A percentile compares a stretch with the other conserved stretches of the same genome.
phyloP scores from a whole-genome alignment of 2,797 vertebrate species.

The Tokudaia muenninki region DNA sequence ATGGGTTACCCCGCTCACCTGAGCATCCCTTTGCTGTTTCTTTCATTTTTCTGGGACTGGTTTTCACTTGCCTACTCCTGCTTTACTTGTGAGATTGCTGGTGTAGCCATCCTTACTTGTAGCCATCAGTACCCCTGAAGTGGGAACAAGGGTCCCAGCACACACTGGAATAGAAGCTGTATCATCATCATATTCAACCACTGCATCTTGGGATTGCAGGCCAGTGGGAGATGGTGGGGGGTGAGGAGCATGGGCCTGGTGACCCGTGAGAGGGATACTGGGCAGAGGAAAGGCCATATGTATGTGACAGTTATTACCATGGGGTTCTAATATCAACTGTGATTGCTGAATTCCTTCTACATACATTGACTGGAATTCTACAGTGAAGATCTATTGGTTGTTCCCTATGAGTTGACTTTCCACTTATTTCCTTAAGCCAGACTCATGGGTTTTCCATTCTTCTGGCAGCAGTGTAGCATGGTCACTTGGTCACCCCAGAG shows the following conservation, averaged over 20 bases:
- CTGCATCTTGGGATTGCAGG: neutral
- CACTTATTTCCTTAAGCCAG: neutral
- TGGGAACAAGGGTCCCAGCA: too few species aligned
- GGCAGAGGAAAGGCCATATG: neutral
- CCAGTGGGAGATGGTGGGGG: neutral
- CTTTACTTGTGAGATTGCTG: neutral
- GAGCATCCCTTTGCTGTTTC: too few species aligned
- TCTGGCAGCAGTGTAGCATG: neutral
- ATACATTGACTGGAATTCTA: neutral
- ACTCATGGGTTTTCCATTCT: neutral
- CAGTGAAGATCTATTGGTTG: neutral
- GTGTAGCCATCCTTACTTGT: neutral
- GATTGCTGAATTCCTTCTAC: neutral
- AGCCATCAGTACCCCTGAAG: neutral
- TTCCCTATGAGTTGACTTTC: neutral
- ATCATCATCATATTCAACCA: neutral
- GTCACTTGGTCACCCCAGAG: neutral
- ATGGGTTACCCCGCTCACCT: neutral
- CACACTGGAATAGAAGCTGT: neutral
- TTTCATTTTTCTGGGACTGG: neutral
- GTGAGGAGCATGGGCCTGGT: rapidly evolving
- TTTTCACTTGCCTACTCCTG: neutral
- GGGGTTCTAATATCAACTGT: neutral
- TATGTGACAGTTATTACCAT: neutral
- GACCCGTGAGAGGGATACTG: neutral